phyloP scores from a whole-genome alignment of 2,888 invertebrate genomes.

The Euphydryas editha region DNA sequence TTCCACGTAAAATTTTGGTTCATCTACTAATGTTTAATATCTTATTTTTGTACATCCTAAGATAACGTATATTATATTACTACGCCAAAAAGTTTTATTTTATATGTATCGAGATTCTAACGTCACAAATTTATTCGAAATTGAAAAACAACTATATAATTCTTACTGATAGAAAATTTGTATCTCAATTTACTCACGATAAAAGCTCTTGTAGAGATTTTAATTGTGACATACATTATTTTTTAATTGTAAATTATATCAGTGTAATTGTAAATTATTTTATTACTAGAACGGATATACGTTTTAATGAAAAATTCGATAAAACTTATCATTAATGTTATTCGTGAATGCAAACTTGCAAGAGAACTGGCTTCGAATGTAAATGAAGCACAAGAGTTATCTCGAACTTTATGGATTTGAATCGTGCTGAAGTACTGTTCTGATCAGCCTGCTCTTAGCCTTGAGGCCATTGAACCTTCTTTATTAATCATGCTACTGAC shows the following conservation, averaged over 20 bases:
- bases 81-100: constrained; percentile 5
- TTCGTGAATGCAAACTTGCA: constrained; percentile 12
- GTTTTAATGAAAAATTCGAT: constrained; percentile 8
- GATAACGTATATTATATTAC: no score
- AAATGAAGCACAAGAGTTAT: constrained; percentile 59
- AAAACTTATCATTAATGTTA: constrained; percentile 10
- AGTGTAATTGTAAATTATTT: background rate
- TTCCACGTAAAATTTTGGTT: no score
- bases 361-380: constrained; percentile 38
- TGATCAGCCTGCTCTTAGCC: constrained; percentile 66
- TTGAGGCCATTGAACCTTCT: constrained; percentile 69
- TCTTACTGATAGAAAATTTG: constrained; percentile 5
- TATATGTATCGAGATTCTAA: background rate
- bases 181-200: background rate
- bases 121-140: background rate
- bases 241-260: background rate
- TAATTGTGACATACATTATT: background rate
- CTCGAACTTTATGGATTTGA: constrained; percentile 73
- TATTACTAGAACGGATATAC: constrained; percentile 1
- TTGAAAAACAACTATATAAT: background rate
- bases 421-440: constrained; percentile 67
- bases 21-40: no score
- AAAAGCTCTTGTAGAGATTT: background rate
- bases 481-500: constrained; percentile 64
- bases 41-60: no score